Percentiles rank a stretch among this genome's conserved stretches.
Evolutionary conservation across 1,140 invertebrate genomes (phyloP).

Genomic region (Trichoplusia ni): DNA sequence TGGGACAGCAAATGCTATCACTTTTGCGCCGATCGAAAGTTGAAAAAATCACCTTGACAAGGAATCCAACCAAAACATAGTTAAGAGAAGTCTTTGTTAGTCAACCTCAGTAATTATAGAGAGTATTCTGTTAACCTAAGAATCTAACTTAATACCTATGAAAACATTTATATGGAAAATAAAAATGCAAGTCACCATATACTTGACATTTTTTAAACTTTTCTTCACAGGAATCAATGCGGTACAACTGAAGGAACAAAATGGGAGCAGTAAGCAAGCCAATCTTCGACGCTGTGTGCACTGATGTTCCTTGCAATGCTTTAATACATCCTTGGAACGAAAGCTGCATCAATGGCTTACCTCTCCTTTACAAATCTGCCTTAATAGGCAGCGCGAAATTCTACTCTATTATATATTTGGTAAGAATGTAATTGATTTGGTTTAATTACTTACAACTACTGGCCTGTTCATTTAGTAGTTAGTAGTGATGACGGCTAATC

Average conservation of each 20-base stretch:
- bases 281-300: conserved; percentile 50
- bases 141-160: too few relatives aligned
- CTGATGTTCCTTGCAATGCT: conserved; percentile 45
- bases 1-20: too few relatives aligned
- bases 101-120: too few relatives aligned
- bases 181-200: too few relatives aligned
- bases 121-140: too few relatives aligned
- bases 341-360: conserved; percentile 43
- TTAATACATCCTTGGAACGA: conserved; percentile 60
- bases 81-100: too few relatives aligned
- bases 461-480: too few relatives aligned
- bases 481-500: too few relatives aligned
- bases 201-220: background rate
- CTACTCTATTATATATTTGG: conserved; percentile 56
- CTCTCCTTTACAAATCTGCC: conserved; percentile 39
- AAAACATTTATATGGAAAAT: too few relatives aligned
- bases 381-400: conserved; percentile 63
- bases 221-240: background rate
- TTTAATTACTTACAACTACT: background rate
- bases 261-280: conserved; percentile 70
- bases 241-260: conserved; percentile 2
- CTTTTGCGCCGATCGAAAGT: too few relatives aligned
- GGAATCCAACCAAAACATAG: too few relatives aligned
- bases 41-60: too few relatives aligned
- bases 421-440: conserved; percentile 32